phyloP scores from a whole-genome alignment of 2,888 invertebrate genomes.

The Apocheima hispidaria region DNA sequence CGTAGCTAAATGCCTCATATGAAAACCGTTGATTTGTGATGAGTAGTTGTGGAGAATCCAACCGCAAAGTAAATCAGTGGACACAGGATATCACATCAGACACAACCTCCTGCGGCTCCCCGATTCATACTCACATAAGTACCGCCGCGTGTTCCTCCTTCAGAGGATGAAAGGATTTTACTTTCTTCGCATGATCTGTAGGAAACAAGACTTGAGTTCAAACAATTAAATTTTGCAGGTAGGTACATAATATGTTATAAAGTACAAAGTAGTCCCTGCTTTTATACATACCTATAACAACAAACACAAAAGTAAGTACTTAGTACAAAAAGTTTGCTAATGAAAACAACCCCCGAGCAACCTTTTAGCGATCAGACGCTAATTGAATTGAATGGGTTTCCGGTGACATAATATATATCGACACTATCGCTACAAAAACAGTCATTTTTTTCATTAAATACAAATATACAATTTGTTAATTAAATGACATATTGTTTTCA shows the following conservation, averaged over 20 bases:
- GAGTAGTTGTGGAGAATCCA: neutral
- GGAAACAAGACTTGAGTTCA: too few relatives aligned
- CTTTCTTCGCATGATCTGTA: too few relatives aligned
- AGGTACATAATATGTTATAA: too few relatives aligned
- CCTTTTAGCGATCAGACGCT: conserved; percentile 3
- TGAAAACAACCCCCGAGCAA: neutral
- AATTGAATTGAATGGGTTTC: conserved; percentile 14
- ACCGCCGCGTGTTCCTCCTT: too few relatives aligned
- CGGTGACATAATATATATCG: neutral
- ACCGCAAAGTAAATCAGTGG: neutral
- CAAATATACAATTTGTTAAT: neutral
- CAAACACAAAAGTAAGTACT: neutral
- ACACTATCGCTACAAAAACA: neutral
- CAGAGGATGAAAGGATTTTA: too few relatives aligned
- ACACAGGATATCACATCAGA: conserved; percentile 6
- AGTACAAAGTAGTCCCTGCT: neutral
- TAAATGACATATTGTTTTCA: neutral
- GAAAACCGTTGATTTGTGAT: neutral
- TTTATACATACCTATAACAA: too few relatives aligned
- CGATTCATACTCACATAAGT: too few relatives aligned
- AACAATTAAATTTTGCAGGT: too few relatives aligned
- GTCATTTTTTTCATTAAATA: neutral
- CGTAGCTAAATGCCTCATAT: neutral
- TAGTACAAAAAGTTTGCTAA: conserved; percentile 7
- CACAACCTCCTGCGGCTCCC: too few relatives aligned